These are phyloP conservation scores for Bufo gargarizans DNA, from an alignment of 2,113 vertebrate genomes.

Conservation along the genomic window DNA sequence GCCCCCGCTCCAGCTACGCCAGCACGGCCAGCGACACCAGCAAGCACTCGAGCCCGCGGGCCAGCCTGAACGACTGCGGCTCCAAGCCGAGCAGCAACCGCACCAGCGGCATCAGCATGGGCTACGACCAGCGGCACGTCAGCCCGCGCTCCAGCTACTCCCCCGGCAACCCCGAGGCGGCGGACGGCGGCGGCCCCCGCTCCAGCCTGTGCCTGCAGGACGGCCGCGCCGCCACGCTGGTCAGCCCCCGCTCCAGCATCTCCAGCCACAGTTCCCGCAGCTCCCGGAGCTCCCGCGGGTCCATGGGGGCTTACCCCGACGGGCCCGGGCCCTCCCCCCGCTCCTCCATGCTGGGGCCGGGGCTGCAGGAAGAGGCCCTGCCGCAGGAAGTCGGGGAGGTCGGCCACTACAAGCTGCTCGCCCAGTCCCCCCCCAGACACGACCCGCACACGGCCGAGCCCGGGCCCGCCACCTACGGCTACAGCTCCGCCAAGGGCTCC, in stretches of 20 bases:
- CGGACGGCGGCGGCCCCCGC: conserved; percentile 74
- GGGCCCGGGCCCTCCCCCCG: conserved; percentile 82
- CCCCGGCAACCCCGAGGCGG: conserved; percentile 68
- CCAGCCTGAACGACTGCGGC: conserved; percentile 88
- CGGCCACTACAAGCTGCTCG: conserved; percentile 70
- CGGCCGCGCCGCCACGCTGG: conserved; percentile 69
- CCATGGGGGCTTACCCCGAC: conserved; percentile 86
- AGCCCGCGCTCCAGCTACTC: conserved; percentile 89
- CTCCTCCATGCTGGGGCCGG: conserved; percentile 78
- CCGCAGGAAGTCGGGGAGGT: conserved; percentile 75
- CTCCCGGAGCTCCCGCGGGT: conserved; percentile 84
- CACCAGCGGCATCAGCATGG: conserved; percentile 96
- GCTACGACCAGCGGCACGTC: conserved; percentile 91
- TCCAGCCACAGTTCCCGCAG: conserved; percentile 88
- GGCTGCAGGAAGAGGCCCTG: conserved; percentile 63
- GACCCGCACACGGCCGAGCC: conserved; percentile 66
- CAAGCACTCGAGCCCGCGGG: conserved; percentile 87
- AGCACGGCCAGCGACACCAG: conserved; percentile 91
- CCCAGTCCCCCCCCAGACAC: conserved; percentile 74
- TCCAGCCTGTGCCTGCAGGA: conserved; percentile 88
- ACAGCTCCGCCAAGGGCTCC: conserved; percentile 72
- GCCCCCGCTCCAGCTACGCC: conserved; percentile 86
- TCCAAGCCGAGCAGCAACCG: conserved; percentile 88
- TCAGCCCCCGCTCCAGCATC: conserved; percentile 88
- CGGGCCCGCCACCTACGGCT: conserved; percentile 66